Conservation (phyloP, 2,888 invertebrate species). For the Pediacus dermestoides region DNA sequence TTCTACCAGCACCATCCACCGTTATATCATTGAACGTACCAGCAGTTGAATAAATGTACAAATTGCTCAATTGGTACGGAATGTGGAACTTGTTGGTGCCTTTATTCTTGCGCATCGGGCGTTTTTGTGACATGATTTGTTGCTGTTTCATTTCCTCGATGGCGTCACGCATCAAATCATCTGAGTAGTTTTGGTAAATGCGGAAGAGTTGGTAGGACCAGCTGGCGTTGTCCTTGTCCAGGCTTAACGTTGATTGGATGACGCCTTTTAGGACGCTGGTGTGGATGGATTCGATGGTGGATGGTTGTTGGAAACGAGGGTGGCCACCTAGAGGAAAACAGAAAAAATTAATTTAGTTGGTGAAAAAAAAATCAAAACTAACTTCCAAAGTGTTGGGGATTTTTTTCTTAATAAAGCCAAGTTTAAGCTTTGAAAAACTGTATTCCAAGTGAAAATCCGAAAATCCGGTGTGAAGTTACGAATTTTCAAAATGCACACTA, state of each 20-base stretch:
- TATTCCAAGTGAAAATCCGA: no score
- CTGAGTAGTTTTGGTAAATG: conserved; percentile 70
- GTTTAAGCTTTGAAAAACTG: no score
- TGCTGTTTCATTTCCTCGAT: conserved; percentile 58
- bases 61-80: conserved; percentile 17
- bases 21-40: conserved; percentile 27
- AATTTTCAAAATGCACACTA: no score
- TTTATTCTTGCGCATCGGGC: conserved; percentile 29
- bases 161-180: conserved; percentile 58
- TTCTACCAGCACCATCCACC: conserved; percentile 22
- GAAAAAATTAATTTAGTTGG: no score
- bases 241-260: conserved; percentile 64
- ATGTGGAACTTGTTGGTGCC: conserved; percentile 1
- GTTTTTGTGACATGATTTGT: conserved; percentile 61
- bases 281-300: no score
- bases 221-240: conserved; percentile 50
- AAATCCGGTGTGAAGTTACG: no score
- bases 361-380: no score
- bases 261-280: conserved; percentile 56
- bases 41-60: conserved; percentile 46
- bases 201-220: conserved; percentile 66
- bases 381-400: no score
- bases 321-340: no score
- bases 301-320: no score
- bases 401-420: no score